phyloP scores from a whole-genome alignment of 2,797 vertebrate species.

The Atherinosoma microstoma region DNA sequence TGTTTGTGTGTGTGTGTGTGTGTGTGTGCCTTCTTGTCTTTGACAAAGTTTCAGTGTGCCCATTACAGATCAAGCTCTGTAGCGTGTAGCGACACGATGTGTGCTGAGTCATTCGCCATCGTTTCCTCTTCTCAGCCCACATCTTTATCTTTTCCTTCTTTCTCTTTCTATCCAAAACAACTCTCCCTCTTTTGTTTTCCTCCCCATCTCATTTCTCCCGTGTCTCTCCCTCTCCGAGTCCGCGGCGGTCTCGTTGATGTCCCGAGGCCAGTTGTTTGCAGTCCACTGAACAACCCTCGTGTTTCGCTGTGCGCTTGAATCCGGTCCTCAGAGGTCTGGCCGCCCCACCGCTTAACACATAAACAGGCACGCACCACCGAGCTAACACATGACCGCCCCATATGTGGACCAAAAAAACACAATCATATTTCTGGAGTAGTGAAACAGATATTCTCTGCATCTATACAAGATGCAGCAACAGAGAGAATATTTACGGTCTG shows the following conservation, averaged over 20 bases:
- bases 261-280: slow-evolving; percentile 53
- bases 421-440: neutral
- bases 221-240: slow-evolving; percentile 17
- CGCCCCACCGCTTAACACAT: neutral
- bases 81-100: neutral
- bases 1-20: slow-evolving; percentile 38
- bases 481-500: neutral
- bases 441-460: neutral
- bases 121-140: neutral
- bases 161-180: slow-evolving; percentile 5
- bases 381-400: neutral
- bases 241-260: slow-evolving; percentile 31
- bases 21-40: slow-evolving; percentile 32
- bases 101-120: neutral
- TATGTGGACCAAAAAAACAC: neutral
- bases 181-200: slow-evolving; percentile 26
- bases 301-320: slow-evolving; percentile 31
- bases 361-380: neutral
- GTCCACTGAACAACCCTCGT: slow-evolving; percentile 48
- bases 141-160: neutral
- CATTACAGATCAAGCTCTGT: slow-evolving; percentile 4
- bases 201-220: slow-evolving; percentile 17
- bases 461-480: neutral
- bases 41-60: slow-evolving; percentile 13
- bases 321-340: neutral